Base-by-base conservation (phyloP, 2,888 invertebrate species). In the Serripes groenlandicus region DNA sequence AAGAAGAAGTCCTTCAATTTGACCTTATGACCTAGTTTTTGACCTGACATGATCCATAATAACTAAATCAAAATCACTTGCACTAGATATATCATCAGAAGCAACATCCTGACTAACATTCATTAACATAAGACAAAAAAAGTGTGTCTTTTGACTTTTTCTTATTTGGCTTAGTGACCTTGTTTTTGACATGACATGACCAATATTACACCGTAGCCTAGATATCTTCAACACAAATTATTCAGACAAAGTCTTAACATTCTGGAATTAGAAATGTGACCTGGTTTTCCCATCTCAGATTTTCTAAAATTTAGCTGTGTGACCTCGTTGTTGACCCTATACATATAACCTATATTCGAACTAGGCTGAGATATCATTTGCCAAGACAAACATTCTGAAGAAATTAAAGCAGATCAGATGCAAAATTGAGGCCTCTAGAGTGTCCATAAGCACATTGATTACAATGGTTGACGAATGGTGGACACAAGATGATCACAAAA, bases 401-500 rank as follows among this genome's bases (percentile, higher is more conserved):
- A 42, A 42, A 15, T 42, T 42, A 11, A 5, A 56, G 7, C 11
- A 56, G 26, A n/a, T 15, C n/a, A 5, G 9, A n/a, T 5, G 11
- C n/a, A n/a, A 56, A 56, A 56, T 15, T 56, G 26, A 15, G 9
- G 56, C 26, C 56, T 56, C 56, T 56, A 26, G 56, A 42, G 42
- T 42, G 42, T n/a, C 5, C n/a, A 56, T n/a, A 56, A 56, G 56
- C 11, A 15, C 7, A 56, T 15, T 42, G 56, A 15, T 56, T 7
- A 56, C 56, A n/a, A 26, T 7, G n/a, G n/a, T n/a, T n/a, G n/a
- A n/a, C 56, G 26, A 5, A 56, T n/a, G 56, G 7, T 7, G n/a
- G 11, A 56, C 56, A 56, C 56, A 56, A n/a, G 11, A 56, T 7
- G 56, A 56, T 56, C 56, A 56, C 56, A 56, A 56, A 23, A 56